Percentiles rank a stretch among this genome's conserved stretches.
Conservation (phyloP, 2,113 vertebrate species). For the Macaca fascicularis region DNA sequence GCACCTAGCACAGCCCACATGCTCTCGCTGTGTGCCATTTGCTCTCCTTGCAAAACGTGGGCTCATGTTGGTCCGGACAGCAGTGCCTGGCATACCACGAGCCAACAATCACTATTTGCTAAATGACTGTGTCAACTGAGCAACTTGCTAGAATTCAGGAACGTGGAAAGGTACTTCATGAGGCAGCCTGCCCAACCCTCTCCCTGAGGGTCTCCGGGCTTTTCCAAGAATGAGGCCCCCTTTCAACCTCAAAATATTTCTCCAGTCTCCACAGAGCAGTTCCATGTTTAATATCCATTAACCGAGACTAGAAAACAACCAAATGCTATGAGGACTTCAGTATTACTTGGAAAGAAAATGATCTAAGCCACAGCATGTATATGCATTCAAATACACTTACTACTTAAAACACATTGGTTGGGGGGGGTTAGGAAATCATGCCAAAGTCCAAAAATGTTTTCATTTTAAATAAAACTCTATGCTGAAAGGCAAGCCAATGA, state of each 20-base stretch:
- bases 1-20: neutral
- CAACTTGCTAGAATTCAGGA: neutral
- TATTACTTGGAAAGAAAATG: neutral
- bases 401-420: neutral
- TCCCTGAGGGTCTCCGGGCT: neutral
- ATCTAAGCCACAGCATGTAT: neutral
- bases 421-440: neutral
- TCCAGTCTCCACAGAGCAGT: neutral
- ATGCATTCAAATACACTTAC: neutral
- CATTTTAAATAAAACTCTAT: neutral
- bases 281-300: neutral
- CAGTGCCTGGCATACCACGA: rapidly evolving
- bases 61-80: too few relatives aligned
- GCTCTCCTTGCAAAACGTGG: too few relatives aligned
- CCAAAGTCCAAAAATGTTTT: neutral
- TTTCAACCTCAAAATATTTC: neutral
- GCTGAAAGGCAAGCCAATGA: neutral
- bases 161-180: neutral
- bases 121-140: neutral
- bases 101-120: neutral
- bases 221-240: neutral
- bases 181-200: neutral
- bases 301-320: neutral
- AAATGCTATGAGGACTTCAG: neutral
- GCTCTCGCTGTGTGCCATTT: too few relatives aligned